These are phyloP conservation scores for Dioctria linearis DNA, from an alignment of 2,888 invertebrate species.

Conservation along the genomic window DNA sequence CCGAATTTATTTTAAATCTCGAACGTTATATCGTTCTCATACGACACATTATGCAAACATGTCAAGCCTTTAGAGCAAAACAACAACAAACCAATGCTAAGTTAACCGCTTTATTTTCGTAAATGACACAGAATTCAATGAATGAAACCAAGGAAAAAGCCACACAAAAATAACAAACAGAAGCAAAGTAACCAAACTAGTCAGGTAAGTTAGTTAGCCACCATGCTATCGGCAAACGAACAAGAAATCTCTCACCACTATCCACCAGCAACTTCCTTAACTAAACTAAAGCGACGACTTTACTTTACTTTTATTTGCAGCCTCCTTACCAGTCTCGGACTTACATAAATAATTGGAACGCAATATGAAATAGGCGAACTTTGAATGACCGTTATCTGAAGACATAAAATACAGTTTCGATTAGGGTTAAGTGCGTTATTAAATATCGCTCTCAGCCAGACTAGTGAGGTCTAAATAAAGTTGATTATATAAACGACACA, in stretches of 20 bases:
- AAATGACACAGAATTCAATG: conserved; percentile 13
- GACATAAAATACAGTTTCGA: not conserved
- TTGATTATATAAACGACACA: not conserved
- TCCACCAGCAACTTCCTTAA: not conserved
- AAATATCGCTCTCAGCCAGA: not conserved
- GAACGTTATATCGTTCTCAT: too few species aligned
- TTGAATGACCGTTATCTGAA: not conserved
- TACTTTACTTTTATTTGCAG: not conserved
- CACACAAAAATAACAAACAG: not conserved
- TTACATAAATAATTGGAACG: not conserved
- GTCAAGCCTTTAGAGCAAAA: not conserved
- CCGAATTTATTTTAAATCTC: too few species aligned
- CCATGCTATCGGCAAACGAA: not conserved
- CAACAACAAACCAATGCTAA: not conserved
- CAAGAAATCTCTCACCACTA: not conserved
- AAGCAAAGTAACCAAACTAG: not conserved
- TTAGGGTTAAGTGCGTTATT: not conserved
- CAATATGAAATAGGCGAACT: not conserved
- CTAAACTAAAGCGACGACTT: not conserved
- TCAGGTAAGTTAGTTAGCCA: not conserved
- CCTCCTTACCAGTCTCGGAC: not conserved
- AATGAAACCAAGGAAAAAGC: not conserved
- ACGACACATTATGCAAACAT: too few species aligned
- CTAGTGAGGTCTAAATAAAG: not conserved
- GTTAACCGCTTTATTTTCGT: not conserved